Base-by-base conservation (phyloP, 2,888 invertebrate species). In the Scotopteryx bipunctaria region DNA sequence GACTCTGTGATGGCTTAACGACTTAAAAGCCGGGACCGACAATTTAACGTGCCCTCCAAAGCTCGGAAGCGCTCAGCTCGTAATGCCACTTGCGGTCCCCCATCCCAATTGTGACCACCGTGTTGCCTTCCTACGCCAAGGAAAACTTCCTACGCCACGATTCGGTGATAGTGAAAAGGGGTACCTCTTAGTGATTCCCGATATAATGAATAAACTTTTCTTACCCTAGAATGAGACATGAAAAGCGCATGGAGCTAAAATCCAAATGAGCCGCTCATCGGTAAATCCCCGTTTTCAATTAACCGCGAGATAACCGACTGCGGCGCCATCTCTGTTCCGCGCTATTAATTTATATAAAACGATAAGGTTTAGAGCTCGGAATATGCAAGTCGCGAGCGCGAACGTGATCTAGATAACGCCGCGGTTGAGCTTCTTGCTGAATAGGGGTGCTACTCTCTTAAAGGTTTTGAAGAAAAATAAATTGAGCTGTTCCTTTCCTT, bases 301-400 rank as follows among this genome's bases (percentile, higher is more conserved):
- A 56, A 48, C 44, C 55, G 55, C 45, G 52, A 52, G 56, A 59
- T 59, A 55, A 61, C 48, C 42, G 51, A 33, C 31, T 46, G 38
- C 46, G 31, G 63, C 65, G 71, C 67, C 71, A 76, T 76, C 75
- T 75, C 75, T 75, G 75, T 75, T 75, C 76, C 69, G 67, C 68
- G 75, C 79, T 81, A 87, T 88, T 88, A 88, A 86, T 87, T 86
- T 81, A 83, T 79, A 78, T 78, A 77, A 82, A 82, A 86, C 86
- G 88, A 88, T 88, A 88, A 88, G 87, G 81, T 82, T 83, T 78
- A 81, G 78, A 73, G 72, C 79, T 70, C 60, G 85, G 86, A 87
- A 86, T 87, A 87, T 88, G 88, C 88, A 83, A 81, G 86, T 72
- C 86, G 84, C 81, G 84, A 77, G 76, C 78, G 61, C 71, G 66